A percentile compares a stretch with the other conserved stretches of the same genome.
phyloP scores from a whole-genome alignment of 30 jellyfish, hydroid and myxozoan genomes.

The Hydractinia symbiolongicarpus region DNA sequence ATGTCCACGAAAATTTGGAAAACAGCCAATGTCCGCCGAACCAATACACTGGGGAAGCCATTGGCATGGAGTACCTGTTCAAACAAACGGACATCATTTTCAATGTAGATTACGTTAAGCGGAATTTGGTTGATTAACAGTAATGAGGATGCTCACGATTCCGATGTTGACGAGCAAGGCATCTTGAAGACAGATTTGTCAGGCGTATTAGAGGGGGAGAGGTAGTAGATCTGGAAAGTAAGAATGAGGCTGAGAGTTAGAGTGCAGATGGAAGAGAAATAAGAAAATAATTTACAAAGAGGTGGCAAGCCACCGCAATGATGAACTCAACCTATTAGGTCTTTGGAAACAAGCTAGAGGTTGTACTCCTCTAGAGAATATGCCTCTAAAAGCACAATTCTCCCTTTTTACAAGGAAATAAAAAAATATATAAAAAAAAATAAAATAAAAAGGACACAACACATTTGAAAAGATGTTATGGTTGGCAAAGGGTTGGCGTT shows the following conservation, averaged over 20 bases:
- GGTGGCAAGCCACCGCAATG: too few relatives aligned
- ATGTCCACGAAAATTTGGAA: neutral
- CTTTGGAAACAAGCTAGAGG: too few relatives aligned
- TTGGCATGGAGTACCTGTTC: conserved; percentile 44
- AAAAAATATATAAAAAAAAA: too few relatives aligned
- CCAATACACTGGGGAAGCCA: conserved; percentile 4
- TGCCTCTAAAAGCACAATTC: too few relatives aligned
- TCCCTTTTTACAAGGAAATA: too few relatives aligned
- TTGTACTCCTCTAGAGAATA: too few relatives aligned
- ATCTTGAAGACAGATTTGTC: neutral
- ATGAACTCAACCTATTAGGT: too few relatives aligned
- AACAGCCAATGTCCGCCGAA: neutral
- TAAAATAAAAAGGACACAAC: too few relatives aligned
- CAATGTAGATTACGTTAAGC: neutral
- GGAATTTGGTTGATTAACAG: neutral
- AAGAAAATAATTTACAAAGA: too few relatives aligned
- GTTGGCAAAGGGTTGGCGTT: conserved; percentile 21
- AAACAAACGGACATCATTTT: neutral
- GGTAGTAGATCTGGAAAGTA: neutral
- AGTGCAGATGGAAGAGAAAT: too few relatives aligned
- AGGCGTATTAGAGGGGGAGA: neutral
- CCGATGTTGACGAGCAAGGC: neutral
- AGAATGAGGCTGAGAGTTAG: neutral
- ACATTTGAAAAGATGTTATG: conserved; percentile 10
- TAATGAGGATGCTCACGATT: neutral